Evolutionary conservation across 1,140 invertebrate genomes (phyloP).

Genomic region (Tenebrio molitor): DNA sequence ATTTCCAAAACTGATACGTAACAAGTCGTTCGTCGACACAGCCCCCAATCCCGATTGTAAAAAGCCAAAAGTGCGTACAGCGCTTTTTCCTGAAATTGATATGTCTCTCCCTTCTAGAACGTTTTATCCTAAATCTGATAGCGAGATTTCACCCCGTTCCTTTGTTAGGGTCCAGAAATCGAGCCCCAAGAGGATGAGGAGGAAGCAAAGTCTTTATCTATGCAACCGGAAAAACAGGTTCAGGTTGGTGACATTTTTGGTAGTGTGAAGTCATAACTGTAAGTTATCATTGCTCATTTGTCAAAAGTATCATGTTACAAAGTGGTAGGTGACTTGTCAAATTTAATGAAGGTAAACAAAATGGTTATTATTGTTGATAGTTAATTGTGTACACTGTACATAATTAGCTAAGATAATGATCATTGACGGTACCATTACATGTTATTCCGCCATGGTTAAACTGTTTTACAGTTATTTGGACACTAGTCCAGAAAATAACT

Average conservation of each 20-base stretch:
- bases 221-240: conserved; percentile 2
- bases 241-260: conserved; percentile 16
- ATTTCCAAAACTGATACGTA: conserved; percentile 59
- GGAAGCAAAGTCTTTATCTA: conserved; percentile 38
- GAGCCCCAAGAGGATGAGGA: conserved; percentile 39
- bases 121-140: conserved; percentile 70
- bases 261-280: conserved; percentile 51
- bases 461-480: no score
- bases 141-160: conserved; percentile 57
- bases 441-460: no score
- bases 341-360: no score
- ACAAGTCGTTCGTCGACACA: conserved; percentile 59
- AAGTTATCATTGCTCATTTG: no score
- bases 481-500: no score
- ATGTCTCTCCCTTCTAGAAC: conserved; percentile 68
- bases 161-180: not conserved
- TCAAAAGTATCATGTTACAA: no score
- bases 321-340: no score
- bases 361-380: no score
- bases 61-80: conserved; percentile 62
- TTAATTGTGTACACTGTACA: no score
- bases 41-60: conserved; percentile 58
- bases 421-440: no score
- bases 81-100: conserved; percentile 60
- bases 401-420: no score